phyloP scores from a whole-genome alignment of 2,797 vertebrate genomes.

The Semotilus atromaculatus region DNA sequence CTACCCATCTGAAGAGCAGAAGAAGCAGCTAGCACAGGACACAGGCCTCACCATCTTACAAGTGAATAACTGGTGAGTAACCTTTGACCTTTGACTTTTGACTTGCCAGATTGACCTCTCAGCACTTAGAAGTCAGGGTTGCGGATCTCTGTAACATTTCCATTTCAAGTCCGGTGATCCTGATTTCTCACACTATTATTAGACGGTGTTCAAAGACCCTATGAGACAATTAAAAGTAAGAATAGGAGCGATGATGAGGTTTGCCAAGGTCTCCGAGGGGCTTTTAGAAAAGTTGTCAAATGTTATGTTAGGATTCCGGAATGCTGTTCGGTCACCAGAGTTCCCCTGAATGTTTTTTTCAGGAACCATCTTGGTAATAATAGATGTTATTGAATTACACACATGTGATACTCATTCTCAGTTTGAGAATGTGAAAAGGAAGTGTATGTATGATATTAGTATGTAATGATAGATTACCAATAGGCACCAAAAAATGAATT shows the following conservation, averaged over 20 bases:
- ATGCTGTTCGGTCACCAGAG: slow-evolving; percentile 10
- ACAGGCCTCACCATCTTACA: slow-evolving; percentile 97
- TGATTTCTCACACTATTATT: slow-evolving; percentile 32
- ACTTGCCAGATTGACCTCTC: slow-evolving; percentile 36
- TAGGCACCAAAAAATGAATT: no score
- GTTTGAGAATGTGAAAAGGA: not conserved
- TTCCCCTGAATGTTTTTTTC: not conserved
- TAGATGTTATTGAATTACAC: not conserved
- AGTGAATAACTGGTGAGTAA: slow-evolving; percentile 96
- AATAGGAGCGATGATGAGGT: slow-evolving; percentile 17
- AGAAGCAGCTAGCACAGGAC: slow-evolving; percentile 97
- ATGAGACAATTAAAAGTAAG: slow-evolving; percentile 25
- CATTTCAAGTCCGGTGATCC: slow-evolving; percentile 35
- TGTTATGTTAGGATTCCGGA: slow-evolving; percentile 5
- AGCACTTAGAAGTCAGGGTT: slow-evolving; percentile 23
- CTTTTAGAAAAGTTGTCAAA: slow-evolving; percentile 28
- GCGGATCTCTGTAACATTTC: slow-evolving; percentile 25
- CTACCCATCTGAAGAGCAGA: slow-evolving; percentile 97
- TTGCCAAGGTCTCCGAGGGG: slow-evolving; percentile 8
- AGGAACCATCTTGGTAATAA: not conserved
- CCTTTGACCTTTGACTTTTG: slow-evolving; percentile 26
- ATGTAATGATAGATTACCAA: not conserved
- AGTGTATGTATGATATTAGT: not conserved
- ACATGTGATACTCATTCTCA: not conserved
- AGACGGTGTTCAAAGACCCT: slow-evolving; percentile 18